A percentile compares a stretch with the other conserved stretches of the same genome.
These are phyloP conservation scores for Phthorimaea operculella DNA, from an alignment of 1,140 invertebrate species.

Conservation along the genomic window DNA sequence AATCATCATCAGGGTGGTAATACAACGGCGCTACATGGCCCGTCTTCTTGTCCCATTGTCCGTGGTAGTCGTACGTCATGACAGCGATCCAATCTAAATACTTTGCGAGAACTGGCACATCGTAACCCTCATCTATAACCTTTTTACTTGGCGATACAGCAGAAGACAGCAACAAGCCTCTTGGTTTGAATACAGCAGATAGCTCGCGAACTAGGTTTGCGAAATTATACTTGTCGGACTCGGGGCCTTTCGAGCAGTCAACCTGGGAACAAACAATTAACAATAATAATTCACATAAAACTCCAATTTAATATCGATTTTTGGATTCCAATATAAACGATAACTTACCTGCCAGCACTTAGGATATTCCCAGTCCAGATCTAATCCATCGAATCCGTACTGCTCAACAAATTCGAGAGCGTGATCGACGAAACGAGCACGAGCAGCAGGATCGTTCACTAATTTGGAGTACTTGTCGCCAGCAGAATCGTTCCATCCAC, in stretches of 20 bases:
- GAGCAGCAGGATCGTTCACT: constrained; percentile 78
- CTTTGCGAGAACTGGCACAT: constrained; percentile 77
- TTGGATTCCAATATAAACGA: too few relatives aligned
- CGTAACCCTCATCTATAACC: constrained; percentile 87
- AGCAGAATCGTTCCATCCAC: constrained; percentile 91
- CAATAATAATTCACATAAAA: too few relatives aligned
- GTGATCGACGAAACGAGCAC: constrained; percentile 79
- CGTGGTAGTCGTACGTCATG: constrained; percentile 92
- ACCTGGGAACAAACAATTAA: constrained; percentile 63
- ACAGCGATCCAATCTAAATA: constrained; percentile 89
- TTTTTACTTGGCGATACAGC: constrained; percentile 90
- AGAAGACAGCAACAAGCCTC: constrained; percentile 79
- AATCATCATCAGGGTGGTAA: constrained; percentile 81
- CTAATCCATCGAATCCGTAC: constrained; percentile 87
- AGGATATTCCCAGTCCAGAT: constrained; percentile 93
- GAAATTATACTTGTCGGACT: constrained; percentile 84
- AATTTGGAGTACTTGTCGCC: constrained; percentile 87
- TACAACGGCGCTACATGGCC: constrained; percentile 88
- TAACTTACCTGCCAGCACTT: constrained; percentile 82
- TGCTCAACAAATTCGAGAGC: constrained; percentile 82
- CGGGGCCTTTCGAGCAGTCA: constrained; percentile 85
- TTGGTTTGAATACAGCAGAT: constrained; percentile 77
- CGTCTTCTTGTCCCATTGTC: constrained; percentile 91
- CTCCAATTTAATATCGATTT: too few relatives aligned
- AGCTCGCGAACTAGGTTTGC: constrained; percentile 79